Conservation (phyloP, 2,113 vertebrate species). For the Pimephales promelas region DNA sequence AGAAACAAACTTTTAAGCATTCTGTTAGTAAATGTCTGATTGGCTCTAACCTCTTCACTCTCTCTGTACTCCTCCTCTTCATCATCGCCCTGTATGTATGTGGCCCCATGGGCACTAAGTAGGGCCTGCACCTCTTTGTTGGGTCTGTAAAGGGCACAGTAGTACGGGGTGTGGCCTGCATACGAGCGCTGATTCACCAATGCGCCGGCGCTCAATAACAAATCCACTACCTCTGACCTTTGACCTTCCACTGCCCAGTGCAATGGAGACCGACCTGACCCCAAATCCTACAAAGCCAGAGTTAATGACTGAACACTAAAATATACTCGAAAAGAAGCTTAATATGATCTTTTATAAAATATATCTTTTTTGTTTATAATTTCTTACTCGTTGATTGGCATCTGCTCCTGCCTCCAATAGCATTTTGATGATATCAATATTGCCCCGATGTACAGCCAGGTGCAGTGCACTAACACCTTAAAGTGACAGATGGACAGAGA, state of each 20-base stretch:
- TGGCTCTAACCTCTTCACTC: conserved; percentile 8
- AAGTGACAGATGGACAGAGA: neutral
- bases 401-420: conserved; percentile 72
- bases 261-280: conserved; percentile 78
- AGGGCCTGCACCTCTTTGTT: conserved; percentile 65
- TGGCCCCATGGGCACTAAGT: conserved; percentile 71
- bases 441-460: conserved; percentile 71
- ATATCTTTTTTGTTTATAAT: too few relatives aligned
- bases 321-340: neutral
- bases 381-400: conserved; percentile 74
- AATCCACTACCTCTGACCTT: conserved; percentile 65
- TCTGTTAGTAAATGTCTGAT: neutral
- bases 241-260: conserved; percentile 81
- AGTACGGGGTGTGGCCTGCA: conserved; percentile 75
- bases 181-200: conserved; percentile 71
- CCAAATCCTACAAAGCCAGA: conserved; percentile 70
- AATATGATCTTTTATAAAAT: neutral
- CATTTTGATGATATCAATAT: conserved; percentile 70
- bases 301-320: neutral
- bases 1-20: neutral
- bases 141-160: conserved; percentile 73
- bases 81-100: conserved; percentile 54
- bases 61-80: conserved; percentile 59
- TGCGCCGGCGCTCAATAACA: conserved; percentile 68
- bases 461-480: conserved; percentile 75